These are phyloP conservation scores for Pararge aegeria DNA, from an alignment of 1,140 invertebrate genomes.

Conservation along the genomic window DNA sequence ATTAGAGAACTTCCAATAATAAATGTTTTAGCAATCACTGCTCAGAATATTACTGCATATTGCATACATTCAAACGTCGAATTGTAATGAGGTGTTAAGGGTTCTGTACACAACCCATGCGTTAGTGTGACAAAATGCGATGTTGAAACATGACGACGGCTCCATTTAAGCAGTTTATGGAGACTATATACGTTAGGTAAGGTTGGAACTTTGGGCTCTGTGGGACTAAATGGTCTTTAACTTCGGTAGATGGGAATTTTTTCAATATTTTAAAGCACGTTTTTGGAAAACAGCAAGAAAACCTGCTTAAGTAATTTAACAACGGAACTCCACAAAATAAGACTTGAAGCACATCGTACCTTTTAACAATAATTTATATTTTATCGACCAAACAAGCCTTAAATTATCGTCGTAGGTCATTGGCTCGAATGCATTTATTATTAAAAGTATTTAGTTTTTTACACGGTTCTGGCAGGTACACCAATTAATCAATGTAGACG, in stretches of 20 bases:
- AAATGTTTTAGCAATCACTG: not conserved
- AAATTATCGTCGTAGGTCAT: slow-evolving; percentile 11
- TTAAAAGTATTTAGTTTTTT: slow-evolving; percentile 8
- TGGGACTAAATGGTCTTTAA: too few relatives aligned
- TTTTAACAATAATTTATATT: slow-evolving; percentile 25
- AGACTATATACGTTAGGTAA: too few relatives aligned
- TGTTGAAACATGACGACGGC: too few relatives aligned
- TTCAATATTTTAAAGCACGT: too few relatives aligned
- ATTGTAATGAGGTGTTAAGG: not conserved
- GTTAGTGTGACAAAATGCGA: too few relatives aligned
- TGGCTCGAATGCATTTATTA: slow-evolving; percentile 7
- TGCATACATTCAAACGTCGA: not conserved
- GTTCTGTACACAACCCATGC: too few relatives aligned
- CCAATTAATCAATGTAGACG: slow-evolving; percentile 17
- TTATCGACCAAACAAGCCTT: slow-evolving; percentile 20
- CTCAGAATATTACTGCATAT: not conserved
- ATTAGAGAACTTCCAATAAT: not conserved
- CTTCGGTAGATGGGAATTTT: too few relatives aligned
- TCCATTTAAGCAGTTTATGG: too few relatives aligned
- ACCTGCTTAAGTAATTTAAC: not conserved
- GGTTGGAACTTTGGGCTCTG: too few relatives aligned
- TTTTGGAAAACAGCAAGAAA: too few relatives aligned
- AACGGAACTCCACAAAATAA: slow-evolving; percentile 10
- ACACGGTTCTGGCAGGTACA: not conserved
- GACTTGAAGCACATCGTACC: slow-evolving; percentile 10